A percentile compares a stretch with the other conserved stretches of the same genome.
Conservation (phyloP, 2,113 vertebrate genomes). For the Bambusicola thoracicus region DNA sequence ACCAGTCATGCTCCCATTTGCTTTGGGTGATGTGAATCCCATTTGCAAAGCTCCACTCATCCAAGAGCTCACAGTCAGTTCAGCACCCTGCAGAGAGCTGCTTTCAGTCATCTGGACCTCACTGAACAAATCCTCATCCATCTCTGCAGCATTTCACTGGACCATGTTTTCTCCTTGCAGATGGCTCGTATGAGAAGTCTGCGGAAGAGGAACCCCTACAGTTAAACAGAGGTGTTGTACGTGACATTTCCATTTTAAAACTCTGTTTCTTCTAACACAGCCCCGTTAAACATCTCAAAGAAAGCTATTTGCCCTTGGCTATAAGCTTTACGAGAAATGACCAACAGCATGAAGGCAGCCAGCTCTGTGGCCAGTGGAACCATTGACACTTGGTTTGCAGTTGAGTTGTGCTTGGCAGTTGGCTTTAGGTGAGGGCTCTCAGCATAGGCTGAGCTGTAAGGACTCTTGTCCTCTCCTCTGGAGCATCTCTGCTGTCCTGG, state of each 20-base stretch:
- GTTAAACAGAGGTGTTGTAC: slow-evolving; percentile 86
- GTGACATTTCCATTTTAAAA: slow-evolving; percentile 64
- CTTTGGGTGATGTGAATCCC: background rate
- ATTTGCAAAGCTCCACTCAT: background rate
- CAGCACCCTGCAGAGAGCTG: background rate
- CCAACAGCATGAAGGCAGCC: background rate
- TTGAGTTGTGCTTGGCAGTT: accelerated
- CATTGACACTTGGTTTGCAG: background rate
- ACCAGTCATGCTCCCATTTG: background rate
- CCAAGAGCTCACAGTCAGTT: background rate
- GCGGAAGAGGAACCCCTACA: slow-evolving; percentile 82
- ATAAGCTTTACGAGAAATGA: background rate
- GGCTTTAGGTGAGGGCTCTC: background rate
- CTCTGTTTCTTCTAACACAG: background rate
- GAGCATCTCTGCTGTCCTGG: background rate
- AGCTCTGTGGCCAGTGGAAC: background rate
- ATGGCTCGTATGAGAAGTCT: slow-evolving; percentile 69
- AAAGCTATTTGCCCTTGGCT: background rate
- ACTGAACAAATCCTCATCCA: background rate
- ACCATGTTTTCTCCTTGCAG: slow-evolving; percentile 64
- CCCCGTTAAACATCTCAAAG: background rate
- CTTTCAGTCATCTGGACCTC: background rate
- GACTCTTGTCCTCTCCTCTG: background rate
- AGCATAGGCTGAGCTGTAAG: background rate
- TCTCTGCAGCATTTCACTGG: background rate